These are phyloP conservation scores for Musca domestica DNA, from an alignment of 1,140 invertebrate species.

Conservation along the genomic window DNA sequence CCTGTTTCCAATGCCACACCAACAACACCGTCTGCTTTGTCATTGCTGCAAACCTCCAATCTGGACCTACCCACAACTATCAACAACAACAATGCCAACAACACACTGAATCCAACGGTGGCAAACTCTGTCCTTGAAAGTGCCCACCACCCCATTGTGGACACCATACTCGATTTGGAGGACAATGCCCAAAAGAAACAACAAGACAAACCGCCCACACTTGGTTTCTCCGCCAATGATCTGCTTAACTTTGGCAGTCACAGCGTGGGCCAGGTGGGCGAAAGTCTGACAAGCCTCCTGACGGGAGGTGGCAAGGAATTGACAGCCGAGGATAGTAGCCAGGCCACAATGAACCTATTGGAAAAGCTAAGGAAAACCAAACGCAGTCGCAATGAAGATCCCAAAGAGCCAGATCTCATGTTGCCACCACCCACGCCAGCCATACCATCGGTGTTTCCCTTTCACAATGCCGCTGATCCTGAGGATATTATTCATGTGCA, in stretches of 20 bases:
- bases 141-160: constrained; percentile 43
- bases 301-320: constrained; percentile 18
- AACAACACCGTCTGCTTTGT: not conserved
- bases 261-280: not conserved
- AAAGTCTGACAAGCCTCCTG: constrained; percentile 1
- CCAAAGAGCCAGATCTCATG: constrained; percentile 42
- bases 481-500: constrained; percentile 49
- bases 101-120: too few species aligned
- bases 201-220: not conserved
- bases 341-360: constrained; percentile 42
- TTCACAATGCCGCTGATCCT: constrained; percentile 48
- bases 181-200: constrained; percentile 32
- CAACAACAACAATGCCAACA: too few species aligned
- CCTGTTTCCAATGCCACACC: not conserved
- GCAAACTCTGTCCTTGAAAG: constrained; percentile 15
- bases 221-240: constrained; percentile 3
- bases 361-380: constrained; percentile 48
- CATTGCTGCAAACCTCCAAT: too few species aligned
- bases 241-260: constrained; percentile 7
- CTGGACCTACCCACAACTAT: too few species aligned
- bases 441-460: constrained; percentile 48
- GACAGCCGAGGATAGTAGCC: constrained; percentile 43
- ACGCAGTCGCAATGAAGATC: constrained; percentile 36
- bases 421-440: constrained; percentile 42
- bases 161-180: constrained; percentile 49